Conservation (phyloP, 1,140 invertebrate species). For the Pemphigus obesinymphae region DNA sequence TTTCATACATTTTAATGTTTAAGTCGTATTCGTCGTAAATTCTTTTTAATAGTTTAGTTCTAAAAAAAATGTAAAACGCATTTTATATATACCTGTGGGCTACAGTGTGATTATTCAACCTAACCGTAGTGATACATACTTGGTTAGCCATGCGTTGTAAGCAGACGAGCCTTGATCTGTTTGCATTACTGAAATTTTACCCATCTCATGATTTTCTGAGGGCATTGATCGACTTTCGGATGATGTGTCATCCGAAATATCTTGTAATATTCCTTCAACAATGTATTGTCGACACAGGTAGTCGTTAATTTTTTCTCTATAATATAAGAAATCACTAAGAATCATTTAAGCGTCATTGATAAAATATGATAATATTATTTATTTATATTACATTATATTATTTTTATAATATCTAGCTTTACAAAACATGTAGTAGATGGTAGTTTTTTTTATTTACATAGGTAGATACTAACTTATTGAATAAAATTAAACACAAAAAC, state of each 20-base stretch:
- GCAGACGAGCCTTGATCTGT: conserved; percentile 13
- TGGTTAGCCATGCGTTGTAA: conserved; percentile 14
- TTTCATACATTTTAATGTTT: conserved; percentile 26
- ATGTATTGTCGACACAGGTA: conserved; percentile 22
- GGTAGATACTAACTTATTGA: too few species aligned
- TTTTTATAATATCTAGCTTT: too few species aligned
- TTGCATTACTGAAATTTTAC: background rate
- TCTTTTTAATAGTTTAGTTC: conserved; percentile 13
- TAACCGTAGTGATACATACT: too few species aligned
- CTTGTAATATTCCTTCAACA: conserved; percentile 21
- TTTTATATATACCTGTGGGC: too few species aligned
- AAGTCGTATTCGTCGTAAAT: conserved; percentile 32
- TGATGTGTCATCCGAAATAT: background rate
- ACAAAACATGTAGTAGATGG: too few species aligned
- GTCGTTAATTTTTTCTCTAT: background rate
- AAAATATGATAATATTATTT: too few species aligned
- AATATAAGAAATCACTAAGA: background rate
- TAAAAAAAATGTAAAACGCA: background rate
- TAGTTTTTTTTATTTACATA: too few species aligned
- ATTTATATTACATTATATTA: too few species aligned
- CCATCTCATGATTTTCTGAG: background rate
- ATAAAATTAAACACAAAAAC: too few species aligned
- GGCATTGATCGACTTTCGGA: conserved; percentile 3
- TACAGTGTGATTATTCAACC: too few species aligned
- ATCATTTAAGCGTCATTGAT: background rate